Evolutionary conservation across 2,797 vertebrate genomes (phyloP), one percentile per base, ranked within the genome.

Genomic region (Pempheris klunzingeri): DNA sequence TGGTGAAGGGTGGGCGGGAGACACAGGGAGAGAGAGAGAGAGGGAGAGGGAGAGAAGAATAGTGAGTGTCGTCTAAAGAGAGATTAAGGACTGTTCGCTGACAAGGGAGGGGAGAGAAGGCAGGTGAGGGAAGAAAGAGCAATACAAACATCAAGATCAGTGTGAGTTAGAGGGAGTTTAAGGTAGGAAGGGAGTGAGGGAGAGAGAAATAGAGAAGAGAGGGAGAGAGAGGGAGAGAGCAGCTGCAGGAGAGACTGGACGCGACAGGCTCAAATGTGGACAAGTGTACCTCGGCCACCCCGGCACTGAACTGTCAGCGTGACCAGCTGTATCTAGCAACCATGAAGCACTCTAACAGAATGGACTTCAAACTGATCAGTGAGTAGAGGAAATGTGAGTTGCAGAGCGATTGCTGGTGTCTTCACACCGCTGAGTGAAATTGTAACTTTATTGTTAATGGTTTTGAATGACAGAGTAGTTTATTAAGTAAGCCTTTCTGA

Each of bases 351-450:
- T 90, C 92, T 4, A 76, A 92, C 87, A 87, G 89, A 77, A 90
- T 88, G 93, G 94, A 96, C 85, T 86, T 89, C 88, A 72, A 87
- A 53, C 92, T 94, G 88, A 92, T 92, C 88, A 96, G 96, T 97
- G 95, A 97, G 96, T 93, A 92, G 64, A 52, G 60, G 49, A 58
- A 65, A 84, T 43, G 78, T 81, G 84, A 83, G 80, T 80, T 59
- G 18, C 70, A 57, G 34, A 59, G 13, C 5, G 53, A 30, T 50
- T 67, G 55, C 60, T 24, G 34, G 49, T 46, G 50, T 71, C 54
- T 41, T 59, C 32, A 60, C 71, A 32, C 30, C 3, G 30, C 30
- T 32, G 30, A 32, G 30, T 32, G 30, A 32, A 32, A 32, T 32
- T 32, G 30, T 32, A 32, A 32, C 30, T 32, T 32, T 32, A 32